These are phyloP conservation scores for Sinhomidia bicolor DNA, from an alignment of 2,888 invertebrate genomes.

Conservation along the genomic window DNA sequence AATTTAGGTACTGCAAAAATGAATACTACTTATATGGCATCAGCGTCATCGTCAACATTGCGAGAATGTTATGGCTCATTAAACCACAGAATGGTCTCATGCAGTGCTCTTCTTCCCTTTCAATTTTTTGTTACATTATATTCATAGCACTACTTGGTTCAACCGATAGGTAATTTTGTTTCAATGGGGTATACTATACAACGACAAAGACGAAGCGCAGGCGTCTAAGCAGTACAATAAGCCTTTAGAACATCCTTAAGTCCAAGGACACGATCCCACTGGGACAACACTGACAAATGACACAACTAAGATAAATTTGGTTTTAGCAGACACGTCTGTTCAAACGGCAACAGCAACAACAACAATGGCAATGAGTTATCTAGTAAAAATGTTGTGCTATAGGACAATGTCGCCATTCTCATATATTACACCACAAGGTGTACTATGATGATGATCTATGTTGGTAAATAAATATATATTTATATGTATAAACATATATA, in stretches of 20 bases:
- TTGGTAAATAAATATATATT: not conserved
- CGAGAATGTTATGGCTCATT: conserved; percentile 49
- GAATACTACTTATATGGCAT: not conserved
- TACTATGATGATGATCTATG: too few relatives aligned
- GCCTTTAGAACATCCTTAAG: conserved; percentile 53
- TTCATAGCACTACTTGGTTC: not conserved
- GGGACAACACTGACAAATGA: conserved; percentile 9
- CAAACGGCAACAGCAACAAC: not conserved
- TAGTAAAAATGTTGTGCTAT: not conserved
- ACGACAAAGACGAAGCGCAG: conserved; percentile 15
- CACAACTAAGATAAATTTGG: conserved; percentile 41
- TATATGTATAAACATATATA: too few relatives aligned
- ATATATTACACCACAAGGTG: not conserved
- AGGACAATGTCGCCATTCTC: conserved; percentile 17
- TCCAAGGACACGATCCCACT: conserved; percentile 65
- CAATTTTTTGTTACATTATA: not conserved
- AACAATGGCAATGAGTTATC: not conserved
- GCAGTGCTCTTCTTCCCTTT: conserved; percentile 60
- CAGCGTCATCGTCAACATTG: too few relatives aligned
- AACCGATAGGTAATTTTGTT: not conserved
- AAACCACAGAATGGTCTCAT: conserved; percentile 51
- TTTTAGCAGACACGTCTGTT: not conserved
- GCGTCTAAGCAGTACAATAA: not conserved
- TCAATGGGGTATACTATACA: not conserved
- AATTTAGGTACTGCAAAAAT: not conserved